Evolutionary conservation across 2,113 vertebrate species (phyloP).

Genomic region (Nerophis lumbriciformis): DNA sequence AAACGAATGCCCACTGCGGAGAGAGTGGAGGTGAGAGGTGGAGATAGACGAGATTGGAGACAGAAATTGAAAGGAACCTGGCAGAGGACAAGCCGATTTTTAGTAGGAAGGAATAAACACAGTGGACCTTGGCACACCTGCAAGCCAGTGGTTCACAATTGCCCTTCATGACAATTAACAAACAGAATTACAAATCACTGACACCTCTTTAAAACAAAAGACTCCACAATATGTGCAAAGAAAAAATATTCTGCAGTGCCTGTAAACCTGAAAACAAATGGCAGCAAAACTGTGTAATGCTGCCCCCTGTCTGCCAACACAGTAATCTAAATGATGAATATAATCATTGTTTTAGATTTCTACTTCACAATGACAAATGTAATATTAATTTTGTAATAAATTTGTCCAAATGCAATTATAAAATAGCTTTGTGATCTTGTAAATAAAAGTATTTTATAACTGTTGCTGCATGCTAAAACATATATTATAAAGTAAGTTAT

Average conservation of each 20-base stretch:
- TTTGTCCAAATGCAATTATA: too few species aligned
- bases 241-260: slow-evolving; percentile 13
- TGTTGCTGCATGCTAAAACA: too few species aligned
- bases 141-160: slow-evolving; percentile 16
- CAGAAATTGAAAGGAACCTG: slow-evolving; percentile 46
- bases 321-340: slow-evolving; percentile 7
- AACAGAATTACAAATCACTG: slow-evolving; percentile 8
- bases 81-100: slow-evolving; percentile 44
- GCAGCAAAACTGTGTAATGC: slow-evolving; percentile 59
- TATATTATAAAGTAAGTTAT: too few species aligned
- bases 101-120: slow-evolving; percentile 32
- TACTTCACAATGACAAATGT: background rate
- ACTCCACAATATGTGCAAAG: slow-evolving; percentile 1
- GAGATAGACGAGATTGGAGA: slow-evolving; percentile 32
- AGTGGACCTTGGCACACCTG: slow-evolving; percentile 24
- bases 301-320: slow-evolving; percentile 68
- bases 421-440: too few species aligned
- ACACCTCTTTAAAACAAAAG: slow-evolving; percentile 11
- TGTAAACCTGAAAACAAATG: background rate
- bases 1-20: slow-evolving; percentile 70
- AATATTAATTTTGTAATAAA: too few species aligned
- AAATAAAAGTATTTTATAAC: too few species aligned
- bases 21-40: slow-evolving; percentile 56
- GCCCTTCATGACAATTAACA: slow-evolving; percentile 1
- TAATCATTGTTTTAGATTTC: background rate